phyloP scores from a whole-genome alignment of 2,888 invertebrate species.

The Acleris sparsana region DNA sequence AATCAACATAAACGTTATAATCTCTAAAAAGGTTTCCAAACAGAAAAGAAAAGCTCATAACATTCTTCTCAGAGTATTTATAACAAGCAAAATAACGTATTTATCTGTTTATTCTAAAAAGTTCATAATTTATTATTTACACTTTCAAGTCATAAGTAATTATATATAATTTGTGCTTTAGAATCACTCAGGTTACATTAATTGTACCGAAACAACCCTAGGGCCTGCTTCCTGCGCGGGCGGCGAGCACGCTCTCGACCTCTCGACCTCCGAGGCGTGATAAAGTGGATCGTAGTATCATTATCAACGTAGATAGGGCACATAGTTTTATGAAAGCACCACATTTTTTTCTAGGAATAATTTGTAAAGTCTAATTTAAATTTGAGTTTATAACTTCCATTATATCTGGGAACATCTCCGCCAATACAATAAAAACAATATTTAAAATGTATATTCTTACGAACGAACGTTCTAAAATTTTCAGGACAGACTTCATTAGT shows the following conservation, averaged over 20 bases:
- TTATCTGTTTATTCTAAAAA: constrained; percentile 44
- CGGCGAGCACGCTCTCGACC: constrained; percentile 10
- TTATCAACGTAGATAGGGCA: constrained; percentile 38
- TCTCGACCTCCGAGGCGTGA: constrained; percentile 27
- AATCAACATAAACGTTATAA: constrained; percentile 32
- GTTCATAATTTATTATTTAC: constrained; percentile 46
- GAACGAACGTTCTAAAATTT: constrained; percentile 10
- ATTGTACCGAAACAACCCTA: constrained; percentile 39
- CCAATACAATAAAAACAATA: constrained; percentile 11
- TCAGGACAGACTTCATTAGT: constrained; percentile 6
- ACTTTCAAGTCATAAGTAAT: constrained; percentile 40
- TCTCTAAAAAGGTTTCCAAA: constrained; percentile 32
- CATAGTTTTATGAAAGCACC: constrained; percentile 39
- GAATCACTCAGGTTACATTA: constrained; percentile 54
- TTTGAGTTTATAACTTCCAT: constrained; percentile 18
- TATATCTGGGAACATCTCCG: constrained; percentile 13
- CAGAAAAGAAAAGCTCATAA: constrained; percentile 35
- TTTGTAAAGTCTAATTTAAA: constrained; percentile 32
- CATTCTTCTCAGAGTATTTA: constrained; percentile 40
- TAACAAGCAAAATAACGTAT: constrained; percentile 57
- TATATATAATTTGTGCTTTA: constrained; percentile 55
- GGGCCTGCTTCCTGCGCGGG: constrained; percentile 27
- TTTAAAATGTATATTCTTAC: constrained; percentile 17
- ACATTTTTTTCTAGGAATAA: constrained; percentile 33
- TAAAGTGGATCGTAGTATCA: constrained; percentile 33